Percentiles rank a stretch among this genome's conserved stretches.
phyloP scores from a whole-genome alignment of 1,140 invertebrate species.

The Manduca sexta region DNA sequence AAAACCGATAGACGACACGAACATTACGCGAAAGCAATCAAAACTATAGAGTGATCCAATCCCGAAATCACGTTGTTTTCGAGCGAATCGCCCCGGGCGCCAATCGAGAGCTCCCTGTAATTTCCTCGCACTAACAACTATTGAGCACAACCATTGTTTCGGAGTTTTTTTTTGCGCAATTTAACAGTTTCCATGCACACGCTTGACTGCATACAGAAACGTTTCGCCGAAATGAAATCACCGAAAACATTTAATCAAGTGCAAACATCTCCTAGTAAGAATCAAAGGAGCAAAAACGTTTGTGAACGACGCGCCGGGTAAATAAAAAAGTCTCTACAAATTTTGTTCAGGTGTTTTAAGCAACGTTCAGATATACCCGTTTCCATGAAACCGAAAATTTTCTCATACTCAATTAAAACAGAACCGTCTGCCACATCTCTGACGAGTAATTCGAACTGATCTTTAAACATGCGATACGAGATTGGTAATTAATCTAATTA shows the following conservation, averaged over 20 bases:
- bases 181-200: slow-evolving; percentile 16
- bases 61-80: slow-evolving; percentile 43
- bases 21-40: slow-evolving; percentile 45
- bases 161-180: slow-evolving; percentile 16
- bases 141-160: slow-evolving; percentile 34
- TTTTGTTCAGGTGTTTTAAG: no score
- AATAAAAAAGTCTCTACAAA: no score
- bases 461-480: background rate
- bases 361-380: no score
- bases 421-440: no score
- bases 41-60: slow-evolving; percentile 47
- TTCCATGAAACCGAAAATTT: no score
- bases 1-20: slow-evolving; percentile 13
- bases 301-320: no score
- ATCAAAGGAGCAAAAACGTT: background rate
- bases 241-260: background rate
- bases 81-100: slow-evolving; percentile 30
- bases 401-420: no score
- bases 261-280: background rate
- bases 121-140: slow-evolving; percentile 47
- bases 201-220: slow-evolving; percentile 4
- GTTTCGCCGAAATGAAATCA: background rate
- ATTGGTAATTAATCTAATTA: background rate
- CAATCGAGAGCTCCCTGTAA: slow-evolving; percentile 33
- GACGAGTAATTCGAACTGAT: no score